These are phyloP conservation scores for Tetrapedia diversipes DNA, from an alignment of 2,888 invertebrate species.

Conservation along the genomic window DNA sequence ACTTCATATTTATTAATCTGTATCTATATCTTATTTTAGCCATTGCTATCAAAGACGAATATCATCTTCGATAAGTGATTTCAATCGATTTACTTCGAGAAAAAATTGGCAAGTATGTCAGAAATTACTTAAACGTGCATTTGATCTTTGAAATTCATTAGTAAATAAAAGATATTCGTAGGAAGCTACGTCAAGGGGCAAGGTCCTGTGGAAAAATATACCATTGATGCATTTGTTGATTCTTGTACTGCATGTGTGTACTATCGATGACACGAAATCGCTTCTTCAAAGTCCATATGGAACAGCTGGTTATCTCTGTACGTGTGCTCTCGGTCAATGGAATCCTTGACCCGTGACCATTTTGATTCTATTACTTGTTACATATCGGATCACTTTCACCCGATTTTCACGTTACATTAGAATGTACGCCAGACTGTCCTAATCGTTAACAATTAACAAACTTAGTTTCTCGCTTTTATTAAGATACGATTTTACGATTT, in stretches of 20 bases:
- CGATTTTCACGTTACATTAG: conserved; percentile 7
- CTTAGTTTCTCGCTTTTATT: background rate
- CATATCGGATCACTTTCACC: background rate
- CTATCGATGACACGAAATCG: conserved; percentile 7
- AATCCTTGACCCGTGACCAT: conserved; percentile 49
- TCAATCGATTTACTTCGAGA: background rate
- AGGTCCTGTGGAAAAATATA: conserved; percentile 51
- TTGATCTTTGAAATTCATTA: conserved; percentile 1
- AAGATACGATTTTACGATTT: background rate
- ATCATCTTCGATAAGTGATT: background rate
- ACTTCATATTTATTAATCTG: background rate
- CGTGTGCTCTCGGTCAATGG: conserved; percentile 31
- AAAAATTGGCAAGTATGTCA: background rate
- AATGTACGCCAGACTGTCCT: background rate
- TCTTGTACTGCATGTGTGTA: conserved; percentile 1
- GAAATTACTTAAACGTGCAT: background rate
- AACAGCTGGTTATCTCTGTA: conserved; percentile 44
- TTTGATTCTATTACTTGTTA: conserved; percentile 11
- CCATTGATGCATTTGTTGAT: conserved; percentile 16
- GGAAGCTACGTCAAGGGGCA: conserved; percentile 35
- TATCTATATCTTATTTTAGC: background rate
- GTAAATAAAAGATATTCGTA: conserved; percentile 2
- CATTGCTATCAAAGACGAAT: background rate
- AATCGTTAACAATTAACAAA: background rate
- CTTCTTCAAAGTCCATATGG: conserved; percentile 16